phyloP scores from a whole-genome alignment of 1,140 invertebrate genomes.

The Zaprionus kolodkinae region DNA sequence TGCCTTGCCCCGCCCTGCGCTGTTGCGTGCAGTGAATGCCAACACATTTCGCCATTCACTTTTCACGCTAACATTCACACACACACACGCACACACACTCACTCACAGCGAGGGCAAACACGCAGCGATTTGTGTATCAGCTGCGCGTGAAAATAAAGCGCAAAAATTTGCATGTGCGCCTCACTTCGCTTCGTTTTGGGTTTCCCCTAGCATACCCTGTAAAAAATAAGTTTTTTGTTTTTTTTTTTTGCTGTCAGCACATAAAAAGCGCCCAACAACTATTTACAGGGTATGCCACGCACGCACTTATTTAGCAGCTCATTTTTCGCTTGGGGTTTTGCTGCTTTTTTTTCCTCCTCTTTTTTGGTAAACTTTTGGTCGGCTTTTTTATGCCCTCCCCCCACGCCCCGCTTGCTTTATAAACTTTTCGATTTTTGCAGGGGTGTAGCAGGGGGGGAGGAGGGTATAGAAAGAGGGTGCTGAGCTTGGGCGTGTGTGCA shows the following conservation, averaged over 20 bases:
- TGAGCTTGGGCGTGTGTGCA: slow-evolving; percentile 18
- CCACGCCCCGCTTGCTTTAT: slow-evolving; percentile 57
- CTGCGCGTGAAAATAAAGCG: slow-evolving; percentile 76
- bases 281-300: background rate
- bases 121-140: slow-evolving; percentile 60
- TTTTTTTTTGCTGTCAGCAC: too few species aligned
- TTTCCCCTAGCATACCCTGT: slow-evolving; percentile 22
- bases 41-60: slow-evolving; percentile 77
- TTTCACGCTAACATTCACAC: slow-evolving; percentile 66
- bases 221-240: background rate
- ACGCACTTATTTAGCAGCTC: slow-evolving; percentile 8
- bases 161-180: slow-evolving; percentile 64
- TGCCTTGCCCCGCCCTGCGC: background rate
- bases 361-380: slow-evolving; percentile 43
- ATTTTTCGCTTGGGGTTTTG: slow-evolving; percentile 37
- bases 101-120: slow-evolving; percentile 13
- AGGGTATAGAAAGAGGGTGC: background rate
- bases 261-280: background rate
- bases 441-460: background rate
- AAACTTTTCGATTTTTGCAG: slow-evolving; percentile 64
- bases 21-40: slow-evolving; percentile 35
- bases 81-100: slow-evolving; percentile 19
- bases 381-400: background rate
- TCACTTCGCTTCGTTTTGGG: background rate
- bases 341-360: background rate